Conservation (phyloP, 2,113 vertebrate species). For the Ramphastos sulfuratus region DNA sequence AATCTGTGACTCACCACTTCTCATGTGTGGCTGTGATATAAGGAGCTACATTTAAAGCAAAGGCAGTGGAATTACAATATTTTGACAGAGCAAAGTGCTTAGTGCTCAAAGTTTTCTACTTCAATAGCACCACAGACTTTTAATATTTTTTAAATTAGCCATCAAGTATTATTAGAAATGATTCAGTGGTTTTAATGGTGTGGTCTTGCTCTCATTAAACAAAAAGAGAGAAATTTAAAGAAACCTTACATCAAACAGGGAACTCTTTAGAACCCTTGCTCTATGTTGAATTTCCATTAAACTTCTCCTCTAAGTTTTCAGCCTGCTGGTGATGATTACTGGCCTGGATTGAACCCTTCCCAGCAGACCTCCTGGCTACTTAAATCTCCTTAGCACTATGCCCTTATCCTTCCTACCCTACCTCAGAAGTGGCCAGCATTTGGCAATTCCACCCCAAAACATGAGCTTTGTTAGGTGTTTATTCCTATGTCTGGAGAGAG, state of each 20-base stretch:
- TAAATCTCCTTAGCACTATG: not conserved
- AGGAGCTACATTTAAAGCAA: slow-evolving; percentile 37
- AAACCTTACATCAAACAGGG: not conserved
- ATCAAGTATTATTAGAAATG: slow-evolving; percentile 15
- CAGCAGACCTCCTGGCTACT: not conserved
- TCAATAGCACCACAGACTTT: not conserved
- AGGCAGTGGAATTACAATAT: slow-evolving; percentile 49
- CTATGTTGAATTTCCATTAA: not conserved
- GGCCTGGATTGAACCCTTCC: not conserved
- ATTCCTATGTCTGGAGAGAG: not conserved
- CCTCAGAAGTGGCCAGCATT: not conserved
- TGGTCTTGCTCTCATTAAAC: not conserved
- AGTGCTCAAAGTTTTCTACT: slow-evolving; percentile 30
- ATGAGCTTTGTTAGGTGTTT: not conserved
- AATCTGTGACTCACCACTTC: slow-evolving; percentile 46
- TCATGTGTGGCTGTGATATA: slow-evolving; percentile 18
- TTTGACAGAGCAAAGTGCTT: slow-evolving; percentile 53
- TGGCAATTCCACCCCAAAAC: not conserved
- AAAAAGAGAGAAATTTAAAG: not conserved
- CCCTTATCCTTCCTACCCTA: not conserved
- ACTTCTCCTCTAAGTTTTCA: not conserved
- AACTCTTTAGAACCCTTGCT: not conserved
- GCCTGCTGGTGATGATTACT: not conserved
- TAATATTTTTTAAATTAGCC: slow-evolving; percentile 21
- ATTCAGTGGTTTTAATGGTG: not conserved